These are phyloP conservation scores for Ametastegia equiseti DNA, from an alignment of 2,888 invertebrate genomes.

Conservation along the genomic window DNA sequence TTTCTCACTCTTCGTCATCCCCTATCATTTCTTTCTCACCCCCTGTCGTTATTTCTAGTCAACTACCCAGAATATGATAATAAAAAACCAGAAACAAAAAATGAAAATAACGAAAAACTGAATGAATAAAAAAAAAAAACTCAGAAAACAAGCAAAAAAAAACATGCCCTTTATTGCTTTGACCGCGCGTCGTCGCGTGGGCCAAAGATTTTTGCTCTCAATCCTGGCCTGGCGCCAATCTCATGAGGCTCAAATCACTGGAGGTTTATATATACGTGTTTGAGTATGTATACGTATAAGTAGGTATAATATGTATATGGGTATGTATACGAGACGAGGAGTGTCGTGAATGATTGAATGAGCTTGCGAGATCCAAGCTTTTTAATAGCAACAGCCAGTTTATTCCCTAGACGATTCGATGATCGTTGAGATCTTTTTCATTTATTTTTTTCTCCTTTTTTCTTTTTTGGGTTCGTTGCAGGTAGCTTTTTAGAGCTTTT, in stretches of 20 bases:
- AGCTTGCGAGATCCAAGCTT: not conserved
- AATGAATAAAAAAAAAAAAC: not conserved
- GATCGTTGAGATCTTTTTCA: too few species aligned
- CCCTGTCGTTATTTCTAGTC: not conserved
- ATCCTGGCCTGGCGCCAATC: conserved; percentile 27
- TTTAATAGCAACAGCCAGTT: conserved; percentile 32
- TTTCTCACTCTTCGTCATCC: not conserved
- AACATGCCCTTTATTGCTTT: conserved; percentile 1
- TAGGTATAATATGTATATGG: too few species aligned
- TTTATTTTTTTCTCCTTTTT: too few species aligned
- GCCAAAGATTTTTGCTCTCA: not conserved
- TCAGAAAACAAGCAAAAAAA: not conserved
- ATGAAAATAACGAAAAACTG: too few species aligned
- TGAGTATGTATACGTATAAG: too few species aligned
- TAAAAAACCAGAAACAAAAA: too few species aligned
- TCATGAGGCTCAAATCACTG: conserved; percentile 18
- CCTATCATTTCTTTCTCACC: not conserved
- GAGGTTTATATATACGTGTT: too few species aligned
- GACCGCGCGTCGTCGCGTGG: conserved; percentile 20
- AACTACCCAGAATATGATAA: too few species aligned
- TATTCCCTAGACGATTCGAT: not conserved
- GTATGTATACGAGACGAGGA: not conserved
- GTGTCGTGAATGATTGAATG: conserved; percentile 40
- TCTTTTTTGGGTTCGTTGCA: too few species aligned
- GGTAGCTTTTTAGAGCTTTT: too few species aligned